Base-by-base conservation (phyloP, 1,140 invertebrate genomes). In the Ganaspis sp. region DNA sequence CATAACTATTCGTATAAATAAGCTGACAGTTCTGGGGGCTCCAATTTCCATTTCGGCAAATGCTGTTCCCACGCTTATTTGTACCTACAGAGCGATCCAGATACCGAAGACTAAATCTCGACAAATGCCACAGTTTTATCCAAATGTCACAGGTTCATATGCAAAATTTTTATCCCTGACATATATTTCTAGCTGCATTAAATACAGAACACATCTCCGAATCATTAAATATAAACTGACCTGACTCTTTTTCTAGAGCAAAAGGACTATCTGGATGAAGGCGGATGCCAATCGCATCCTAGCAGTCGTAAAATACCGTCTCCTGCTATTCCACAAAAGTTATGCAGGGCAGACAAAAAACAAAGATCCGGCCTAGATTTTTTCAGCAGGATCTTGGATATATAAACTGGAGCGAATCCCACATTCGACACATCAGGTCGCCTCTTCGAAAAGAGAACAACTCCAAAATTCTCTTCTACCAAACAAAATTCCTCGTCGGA, bases 61-160 rank as follows among this genome's bases (percentile, higher is more conserved):
- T 34, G 29, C 6, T 34, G 6, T 34, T 34, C 29, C 17, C 45
- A 17, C 4, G n/a, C 45, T n/a, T 17, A 3, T 4, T 49, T n/a
- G 8, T 49, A 1, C 1, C n/a, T 8, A 26, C n/a, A 26, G 5
- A 64, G 15, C n/a, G 45, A 49, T 49, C 12, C 15, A n/a, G 26
- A 64, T 64, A 15, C 8, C 54, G 9, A 64, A 29, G n/a, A 64
- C 23, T n/a, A 12, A 64, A 64, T 64, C 6, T 29, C 58, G 23
- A 26, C 26, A 29, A 64, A 64, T 64, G 26, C 23, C 23, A 26
- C 58, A 64, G 23, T 64, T 64, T 64, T 29, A 64, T 15, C 11
- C 5, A 64, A 64, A 64, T 29, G 58, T 64, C 58, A 64, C 15
- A n/a, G 58, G 58, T 64, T 64, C 9, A 26, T n/a, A 64, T 64